Conservation (phyloP, 1,140 invertebrate species). For the Drosophila obscura region DNA sequence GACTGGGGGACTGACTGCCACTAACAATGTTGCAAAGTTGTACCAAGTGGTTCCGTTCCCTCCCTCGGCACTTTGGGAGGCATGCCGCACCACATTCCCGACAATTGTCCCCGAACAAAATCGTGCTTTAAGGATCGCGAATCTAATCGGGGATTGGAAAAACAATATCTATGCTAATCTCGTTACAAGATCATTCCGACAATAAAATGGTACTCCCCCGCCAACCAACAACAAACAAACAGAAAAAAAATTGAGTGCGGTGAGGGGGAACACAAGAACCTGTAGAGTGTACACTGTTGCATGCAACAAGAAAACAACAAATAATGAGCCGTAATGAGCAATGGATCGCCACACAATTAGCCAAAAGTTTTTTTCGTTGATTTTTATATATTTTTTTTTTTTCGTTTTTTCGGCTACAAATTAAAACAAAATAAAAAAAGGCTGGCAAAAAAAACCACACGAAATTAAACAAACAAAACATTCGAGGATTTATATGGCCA, state of each 20-base stretch:
- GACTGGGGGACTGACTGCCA: conserved; percentile 11
- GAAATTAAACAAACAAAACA: conserved; percentile 75
- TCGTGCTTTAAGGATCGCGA: conserved; percentile 54
- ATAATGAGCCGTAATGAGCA: conserved; percentile 81
- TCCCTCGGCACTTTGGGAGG: conserved; percentile 18
- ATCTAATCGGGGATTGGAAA: conserved; percentile 79
- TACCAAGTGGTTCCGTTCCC: conserved; percentile 35
- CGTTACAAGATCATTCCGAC: conserved; percentile 75
- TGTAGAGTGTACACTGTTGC: conserved; percentile 33
- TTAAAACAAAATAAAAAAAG: conserved; percentile 70
- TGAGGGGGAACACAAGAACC: conserved; percentile 57
- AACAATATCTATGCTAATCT: conserved; percentile 82
- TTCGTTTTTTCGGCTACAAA: conserved; percentile 66
- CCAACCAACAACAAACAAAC: conserved; percentile 28
- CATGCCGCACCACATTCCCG: conserved; percentile 47
- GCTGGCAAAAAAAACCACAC: conserved; percentile 48
- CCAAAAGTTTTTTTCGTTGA: conserved; percentile 60
- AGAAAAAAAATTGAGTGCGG: conserved; percentile 47
- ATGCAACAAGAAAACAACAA: conserved; percentile 38
- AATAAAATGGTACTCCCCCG: conserved; percentile 67
- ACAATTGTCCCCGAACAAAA: conserved; percentile 60
- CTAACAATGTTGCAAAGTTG: conserved; percentile 50
- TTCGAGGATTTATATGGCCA: conserved; percentile 67
- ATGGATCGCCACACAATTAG: conserved; percentile 78
- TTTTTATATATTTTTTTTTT: conserved; percentile 20